Evolutionary conservation across 2,113 vertebrate genomes (phyloP).

Genomic region (Eublepharis macularius): DNA sequence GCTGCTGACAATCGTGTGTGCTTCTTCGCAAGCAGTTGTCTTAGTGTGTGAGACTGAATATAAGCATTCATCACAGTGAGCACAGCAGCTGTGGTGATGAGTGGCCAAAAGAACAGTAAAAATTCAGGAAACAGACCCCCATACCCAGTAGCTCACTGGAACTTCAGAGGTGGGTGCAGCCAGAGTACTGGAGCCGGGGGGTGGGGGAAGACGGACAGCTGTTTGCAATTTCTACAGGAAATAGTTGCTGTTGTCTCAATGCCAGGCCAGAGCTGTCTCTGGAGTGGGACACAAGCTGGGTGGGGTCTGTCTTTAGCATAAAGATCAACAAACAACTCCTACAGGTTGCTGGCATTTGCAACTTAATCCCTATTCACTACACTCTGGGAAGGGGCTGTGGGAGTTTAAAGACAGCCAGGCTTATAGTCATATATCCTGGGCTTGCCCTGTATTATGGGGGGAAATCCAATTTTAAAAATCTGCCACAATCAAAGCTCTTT

Average conservation of each 20-base stretch:
- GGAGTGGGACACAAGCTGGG: accelerated
- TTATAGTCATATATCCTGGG: no score
- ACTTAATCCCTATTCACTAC: background rate
- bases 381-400: background rate
- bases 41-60: accelerated
- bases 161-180: background rate
- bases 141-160: background rate
- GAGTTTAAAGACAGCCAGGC: background rate
- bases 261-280: background rate
- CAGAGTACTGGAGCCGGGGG: accelerated
- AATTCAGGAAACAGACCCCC: background rate
- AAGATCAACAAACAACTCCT: slow-evolving; percentile 6
- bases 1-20: background rate
- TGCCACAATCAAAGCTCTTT: background rate
- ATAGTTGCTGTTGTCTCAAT: background rate
- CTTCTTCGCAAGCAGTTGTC: background rate
- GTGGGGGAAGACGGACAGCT: background rate
- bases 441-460: background rate
- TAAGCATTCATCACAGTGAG: background rate
- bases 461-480: background rate
- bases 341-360: background rate
- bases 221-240: slow-evolving; percentile 1
- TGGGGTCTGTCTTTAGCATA: background rate
- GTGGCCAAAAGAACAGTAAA: background rate
- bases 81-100: no score